phyloP scores from a whole-genome alignment of 2,888 invertebrate species.

The Geophilus truncorum region DNA sequence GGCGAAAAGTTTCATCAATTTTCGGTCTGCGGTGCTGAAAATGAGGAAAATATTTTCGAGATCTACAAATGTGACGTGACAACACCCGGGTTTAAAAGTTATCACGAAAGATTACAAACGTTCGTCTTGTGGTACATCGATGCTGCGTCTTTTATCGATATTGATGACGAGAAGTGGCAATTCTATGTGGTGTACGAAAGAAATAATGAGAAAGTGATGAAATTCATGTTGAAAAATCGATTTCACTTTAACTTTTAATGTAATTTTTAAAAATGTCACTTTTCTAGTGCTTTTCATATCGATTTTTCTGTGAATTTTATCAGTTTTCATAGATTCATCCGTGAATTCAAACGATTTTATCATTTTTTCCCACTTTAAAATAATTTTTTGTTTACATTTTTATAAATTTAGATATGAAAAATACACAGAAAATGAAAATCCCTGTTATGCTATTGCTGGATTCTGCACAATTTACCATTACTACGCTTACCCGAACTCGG shows the following conservation, averaged over 20 bases:
- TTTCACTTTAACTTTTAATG: too few species aligned
- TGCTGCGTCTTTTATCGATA: slow-evolving; percentile 89
- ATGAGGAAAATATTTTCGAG: slow-evolving; percentile 50
- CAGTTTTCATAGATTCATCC: too few species aligned
- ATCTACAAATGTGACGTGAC: slow-evolving; percentile 71
- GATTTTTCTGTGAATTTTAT: too few species aligned
- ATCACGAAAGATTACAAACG: slow-evolving; percentile 79
- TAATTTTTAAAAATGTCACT: neutral
- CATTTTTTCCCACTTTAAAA: too few species aligned
- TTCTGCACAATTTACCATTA: slow-evolving; percentile 91
- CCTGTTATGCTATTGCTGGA: slow-evolving; percentile 71
- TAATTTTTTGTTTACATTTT: too few species aligned
- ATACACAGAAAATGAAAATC: slow-evolving; percentile 48
- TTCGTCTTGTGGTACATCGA: slow-evolving; percentile 94
- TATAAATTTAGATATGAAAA: slow-evolving; percentile 51
- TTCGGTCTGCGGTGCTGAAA: neutral
- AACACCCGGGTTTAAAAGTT: slow-evolving; percentile 65
- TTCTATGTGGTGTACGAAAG: slow-evolving; percentile 57
- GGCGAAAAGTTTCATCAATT: slow-evolving; percentile 27
- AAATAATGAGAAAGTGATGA: too few species aligned
- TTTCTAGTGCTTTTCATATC: too few species aligned
- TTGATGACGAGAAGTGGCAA: slow-evolving; percentile 86
- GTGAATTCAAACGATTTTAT: too few species aligned
- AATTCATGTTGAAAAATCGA: too few species aligned
- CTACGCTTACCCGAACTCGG: slow-evolving; percentile 83